Percentiles rank a stretch among this genome's conserved stretches.
phyloP scores from a whole-genome alignment of 2,888 invertebrate genomes.

The Lysandra coridon region DNA sequence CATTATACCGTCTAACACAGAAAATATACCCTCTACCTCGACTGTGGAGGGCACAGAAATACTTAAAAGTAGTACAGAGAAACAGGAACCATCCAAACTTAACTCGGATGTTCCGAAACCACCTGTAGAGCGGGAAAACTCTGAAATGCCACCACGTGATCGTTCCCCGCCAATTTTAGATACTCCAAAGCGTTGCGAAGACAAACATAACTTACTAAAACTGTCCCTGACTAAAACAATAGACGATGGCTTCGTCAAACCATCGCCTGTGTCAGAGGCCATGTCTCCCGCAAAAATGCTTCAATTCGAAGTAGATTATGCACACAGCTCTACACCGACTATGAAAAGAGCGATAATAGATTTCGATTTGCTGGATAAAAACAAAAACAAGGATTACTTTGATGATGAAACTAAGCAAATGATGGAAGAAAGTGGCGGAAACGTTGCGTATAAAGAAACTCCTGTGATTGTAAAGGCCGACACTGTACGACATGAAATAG shows the following conservation, averaged over 20 bases:
- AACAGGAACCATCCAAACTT: neutral
- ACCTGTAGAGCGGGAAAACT: conserved; percentile 17
- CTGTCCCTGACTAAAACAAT: conserved; percentile 58
- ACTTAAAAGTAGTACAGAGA: neutral
- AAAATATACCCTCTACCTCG: neutral
- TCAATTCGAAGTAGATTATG: conserved; percentile 64
- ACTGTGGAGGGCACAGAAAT: neutral
- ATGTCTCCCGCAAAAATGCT: conserved; percentile 75
- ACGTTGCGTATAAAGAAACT: conserved; percentile 54
- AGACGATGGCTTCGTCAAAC: conserved; percentile 64
- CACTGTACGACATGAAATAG: conserved; percentile 72
- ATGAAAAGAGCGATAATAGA: conserved; percentile 72
- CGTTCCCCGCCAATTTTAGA: conserved; percentile 42
- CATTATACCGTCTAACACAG: neutral
- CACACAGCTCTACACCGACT: conserved; percentile 65
- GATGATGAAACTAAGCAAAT: conserved; percentile 49
- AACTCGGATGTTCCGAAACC: neutral
- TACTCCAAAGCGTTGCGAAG: conserved; percentile 37
- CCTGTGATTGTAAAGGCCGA: conserved; percentile 64
- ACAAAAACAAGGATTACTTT: conserved; percentile 63
- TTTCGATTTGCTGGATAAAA: conserved; percentile 69
- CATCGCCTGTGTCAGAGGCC: conserved; percentile 63
- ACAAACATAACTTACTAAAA: conserved; percentile 52
- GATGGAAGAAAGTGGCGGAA: conserved; percentile 39
- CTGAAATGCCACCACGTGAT: conserved; percentile 39